phyloP scores from a whole-genome alignment of 2,113 vertebrate species.

The Syngnathus typhle region DNA sequence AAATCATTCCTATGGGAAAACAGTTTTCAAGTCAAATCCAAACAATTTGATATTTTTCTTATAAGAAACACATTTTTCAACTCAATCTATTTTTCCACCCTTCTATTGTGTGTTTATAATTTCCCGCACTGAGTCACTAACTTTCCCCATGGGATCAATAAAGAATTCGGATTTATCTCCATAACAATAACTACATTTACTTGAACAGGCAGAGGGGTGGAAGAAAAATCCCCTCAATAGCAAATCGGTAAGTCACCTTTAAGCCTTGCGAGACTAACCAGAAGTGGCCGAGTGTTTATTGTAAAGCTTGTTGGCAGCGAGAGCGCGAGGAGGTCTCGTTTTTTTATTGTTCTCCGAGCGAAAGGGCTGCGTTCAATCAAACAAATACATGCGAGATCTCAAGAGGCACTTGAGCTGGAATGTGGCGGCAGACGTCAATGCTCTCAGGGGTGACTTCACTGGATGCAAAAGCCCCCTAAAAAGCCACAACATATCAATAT shows the following conservation, averaged over 20 bases:
- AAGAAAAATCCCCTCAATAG: slow-evolving; percentile 23
- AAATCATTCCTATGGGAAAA: not conserved
- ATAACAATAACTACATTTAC: slow-evolving; percentile 26
- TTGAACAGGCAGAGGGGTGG: slow-evolving; percentile 22
- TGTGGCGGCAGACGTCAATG: slow-evolving; percentile 21
- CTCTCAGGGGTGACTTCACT: slow-evolving; percentile 28
- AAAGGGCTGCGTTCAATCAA: slow-evolving; percentile 54
- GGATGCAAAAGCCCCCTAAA: not conserved
- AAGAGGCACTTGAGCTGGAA: slow-evolving; percentile 35
- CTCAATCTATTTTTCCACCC: not conserved
- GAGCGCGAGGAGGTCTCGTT: slow-evolving; percentile 1
- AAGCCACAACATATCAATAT: not conserved
- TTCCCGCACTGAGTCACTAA: not conserved
- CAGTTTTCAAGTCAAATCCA: not conserved
- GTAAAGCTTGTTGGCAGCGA: slow-evolving; percentile 8
- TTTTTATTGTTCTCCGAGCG: slow-evolving; percentile 44
- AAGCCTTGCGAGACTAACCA: slow-evolving; percentile 37
- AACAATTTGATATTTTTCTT: not conserved
- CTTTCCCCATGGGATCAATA: not conserved
- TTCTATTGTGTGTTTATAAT: slow-evolving; percentile 1
- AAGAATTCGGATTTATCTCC: slow-evolving; percentile 42
- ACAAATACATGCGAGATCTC: slow-evolving; percentile 21
- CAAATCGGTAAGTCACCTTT: slow-evolving; percentile 15
- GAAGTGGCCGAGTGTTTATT: slow-evolving; percentile 46
- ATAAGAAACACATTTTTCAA: not conserved